A percentile compares a stretch with the other conserved stretches of the same genome.
phyloP scores from a whole-genome alignment of 2,888 invertebrate genomes.

The Branchipolynoe longqiensis region DNA sequence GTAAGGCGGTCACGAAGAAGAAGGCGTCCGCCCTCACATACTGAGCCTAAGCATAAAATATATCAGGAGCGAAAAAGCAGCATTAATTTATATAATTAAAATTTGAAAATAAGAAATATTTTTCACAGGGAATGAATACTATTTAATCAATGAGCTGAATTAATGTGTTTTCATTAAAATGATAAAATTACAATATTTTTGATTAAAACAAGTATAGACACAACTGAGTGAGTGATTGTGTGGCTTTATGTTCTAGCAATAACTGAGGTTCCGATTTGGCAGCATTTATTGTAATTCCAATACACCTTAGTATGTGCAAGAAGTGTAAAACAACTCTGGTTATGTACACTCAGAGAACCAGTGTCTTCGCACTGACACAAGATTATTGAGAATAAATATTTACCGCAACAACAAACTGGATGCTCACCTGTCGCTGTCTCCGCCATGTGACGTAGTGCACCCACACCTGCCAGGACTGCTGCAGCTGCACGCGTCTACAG shows the following conservation, averaged over 20 bases:
- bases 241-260: too few relatives aligned
- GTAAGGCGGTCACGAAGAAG: conserved; percentile 73
- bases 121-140: neutral
- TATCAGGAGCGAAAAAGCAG: too few relatives aligned
- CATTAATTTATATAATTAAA: neutral
- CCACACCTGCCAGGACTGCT: neutral
- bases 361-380: neutral
- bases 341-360: too few relatives aligned
- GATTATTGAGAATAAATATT: neutral
- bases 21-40: conserved; percentile 75
- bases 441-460: conserved; percentile 15
- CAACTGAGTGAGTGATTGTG: too few relatives aligned
- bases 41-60: conserved; percentile 68
- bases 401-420: too few relatives aligned
- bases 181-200: too few relatives aligned
- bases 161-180: too few relatives aligned
- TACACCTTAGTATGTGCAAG: too few relatives aligned
- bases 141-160: neutral
- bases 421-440: conserved; percentile 2
- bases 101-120: neutral
- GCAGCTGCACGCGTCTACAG: conserved; percentile 5
- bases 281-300: too few relatives aligned
- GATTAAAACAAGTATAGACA: too few relatives aligned
- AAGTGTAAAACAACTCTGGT: neutral
- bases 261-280: too few relatives aligned